Conservation (phyloP, 2,113 vertebrate species). For the Gila orcuttii region DNA sequence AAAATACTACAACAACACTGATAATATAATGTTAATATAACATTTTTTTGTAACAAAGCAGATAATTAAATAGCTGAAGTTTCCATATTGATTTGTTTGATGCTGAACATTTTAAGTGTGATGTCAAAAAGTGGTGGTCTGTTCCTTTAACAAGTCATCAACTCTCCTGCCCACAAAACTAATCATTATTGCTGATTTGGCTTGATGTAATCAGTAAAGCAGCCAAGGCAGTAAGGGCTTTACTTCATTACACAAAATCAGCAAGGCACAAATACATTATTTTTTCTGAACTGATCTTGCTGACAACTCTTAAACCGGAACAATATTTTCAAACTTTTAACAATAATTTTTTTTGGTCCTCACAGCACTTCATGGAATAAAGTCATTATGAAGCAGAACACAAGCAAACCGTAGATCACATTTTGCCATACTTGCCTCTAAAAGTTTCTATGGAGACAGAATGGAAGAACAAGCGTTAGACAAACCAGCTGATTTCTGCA, state of each 20-base stretch:
- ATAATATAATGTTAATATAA: too few species aligned
- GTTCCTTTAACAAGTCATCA: constrained; percentile 44
- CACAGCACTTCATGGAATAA: constrained; percentile 60
- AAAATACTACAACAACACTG: not conserved
- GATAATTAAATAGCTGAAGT: not conserved
- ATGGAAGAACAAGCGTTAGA: constrained; percentile 81
- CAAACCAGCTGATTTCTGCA: constrained; percentile 46
- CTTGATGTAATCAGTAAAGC: constrained; percentile 28
- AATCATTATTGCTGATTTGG: constrained; percentile 18
- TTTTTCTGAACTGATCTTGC: constrained; percentile 33
- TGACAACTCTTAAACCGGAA: constrained; percentile 50
- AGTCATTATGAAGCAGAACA: constrained; percentile 71
- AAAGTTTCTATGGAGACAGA: constrained; percentile 96
- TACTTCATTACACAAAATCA: constrained; percentile 40
- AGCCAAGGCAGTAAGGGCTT: constrained; percentile 32
- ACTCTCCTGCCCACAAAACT: constrained; percentile 33
- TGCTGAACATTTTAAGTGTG: not conserved
- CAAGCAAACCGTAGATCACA: constrained; percentile 70
- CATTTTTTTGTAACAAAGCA: not conserved
- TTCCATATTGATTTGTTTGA: not conserved
- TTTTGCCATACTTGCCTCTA: constrained; percentile 94
- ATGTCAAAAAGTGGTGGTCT: constrained; percentile 30
- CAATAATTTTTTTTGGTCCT: not conserved
- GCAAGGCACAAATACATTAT: not conserved
- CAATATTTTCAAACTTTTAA: constrained; percentile 58